phyloP scores from a whole-genome alignment of 2,888 invertebrate genomes.

The Tanypteryx hageni region DNA sequence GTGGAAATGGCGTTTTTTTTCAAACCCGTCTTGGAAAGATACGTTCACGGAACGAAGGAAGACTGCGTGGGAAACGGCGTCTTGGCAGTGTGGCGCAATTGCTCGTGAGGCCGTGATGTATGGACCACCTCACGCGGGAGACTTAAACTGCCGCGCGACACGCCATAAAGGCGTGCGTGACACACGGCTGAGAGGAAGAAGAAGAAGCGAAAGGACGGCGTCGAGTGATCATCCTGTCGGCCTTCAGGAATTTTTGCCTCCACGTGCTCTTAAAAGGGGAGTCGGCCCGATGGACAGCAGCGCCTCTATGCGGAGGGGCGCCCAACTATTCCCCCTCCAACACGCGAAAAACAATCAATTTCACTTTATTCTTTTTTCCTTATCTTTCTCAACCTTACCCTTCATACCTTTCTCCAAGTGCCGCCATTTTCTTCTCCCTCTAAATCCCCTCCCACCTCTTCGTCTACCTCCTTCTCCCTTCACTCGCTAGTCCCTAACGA shows the following conservation, averaged over 20 bases:
- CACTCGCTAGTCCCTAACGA: background rate
- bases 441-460: background rate
- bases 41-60: background rate
- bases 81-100: slow-evolving; percentile 17
- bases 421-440: background rate
- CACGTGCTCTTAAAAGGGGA: background rate
- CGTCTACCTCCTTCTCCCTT: background rate
- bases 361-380: background rate
- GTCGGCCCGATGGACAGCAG: background rate
- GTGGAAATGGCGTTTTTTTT: background rate
- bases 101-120: slow-evolving; percentile 24
- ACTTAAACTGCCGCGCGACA: slow-evolving; percentile 26
- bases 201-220: background rate
- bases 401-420: background rate
- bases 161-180: slow-evolving; percentile 28
- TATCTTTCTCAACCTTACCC: too few relatives aligned
- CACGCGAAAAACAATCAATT: slow-evolving; percentile 3
- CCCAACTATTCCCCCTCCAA: background rate
- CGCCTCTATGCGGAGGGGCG: background rate
- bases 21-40: background rate
- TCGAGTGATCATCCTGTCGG: background rate
- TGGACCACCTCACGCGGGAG: slow-evolving; percentile 16
- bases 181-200: background rate
- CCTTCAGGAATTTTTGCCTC: background rate
- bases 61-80: slow-evolving; percentile 3